A percentile compares a stretch with the other conserved stretches of the same genome.
phyloP scores from a whole-genome alignment of 2,113 vertebrate species.

The Phyllopteryx taeniolatus region DNA sequence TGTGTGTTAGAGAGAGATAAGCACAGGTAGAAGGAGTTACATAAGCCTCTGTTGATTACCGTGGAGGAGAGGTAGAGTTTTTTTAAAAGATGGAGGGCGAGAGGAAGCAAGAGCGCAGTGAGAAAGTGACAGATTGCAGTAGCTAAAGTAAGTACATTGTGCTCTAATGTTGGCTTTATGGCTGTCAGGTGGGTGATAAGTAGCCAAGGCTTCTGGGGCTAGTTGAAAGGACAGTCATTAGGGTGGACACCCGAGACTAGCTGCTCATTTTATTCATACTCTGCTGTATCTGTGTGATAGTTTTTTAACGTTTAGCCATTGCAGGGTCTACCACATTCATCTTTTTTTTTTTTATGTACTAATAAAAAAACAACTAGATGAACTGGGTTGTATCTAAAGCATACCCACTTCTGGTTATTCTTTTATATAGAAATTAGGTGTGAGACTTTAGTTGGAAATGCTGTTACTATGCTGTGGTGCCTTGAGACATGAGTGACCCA shows the following conservation, averaged over 20 bases:
- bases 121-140: conserved; percentile 64
- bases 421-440: not conserved
- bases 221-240: conserved; percentile 61
- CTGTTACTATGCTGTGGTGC: not conserved
- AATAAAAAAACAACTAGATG: not conserved
- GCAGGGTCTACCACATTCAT: conserved; percentile 16
- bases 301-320: conserved; percentile 33
- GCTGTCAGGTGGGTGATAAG: conserved; percentile 72
- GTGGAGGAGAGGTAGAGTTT: conserved; percentile 57
- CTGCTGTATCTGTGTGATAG: conserved; percentile 37
- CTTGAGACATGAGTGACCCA: no score
- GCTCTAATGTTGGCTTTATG: conserved; percentile 66
- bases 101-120: conserved; percentile 36
- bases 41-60: conserved; percentile 74
- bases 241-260: conserved; percentile 43
- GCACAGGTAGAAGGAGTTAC: conserved; percentile 78
- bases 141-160: conserved; percentile 67
- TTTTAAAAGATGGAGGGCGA: conserved; percentile 35
- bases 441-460: not conserved
- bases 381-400: not conserved
- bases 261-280: conserved; percentile 36
- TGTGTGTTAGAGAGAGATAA: conserved; percentile 76
- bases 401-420: not conserved
- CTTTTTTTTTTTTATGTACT: not conserved
- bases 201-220: conserved; percentile 51